Base-by-base conservation (phyloP, 2,797 vertebrate species). In the Odontamblyopus lacepedii region DNA sequence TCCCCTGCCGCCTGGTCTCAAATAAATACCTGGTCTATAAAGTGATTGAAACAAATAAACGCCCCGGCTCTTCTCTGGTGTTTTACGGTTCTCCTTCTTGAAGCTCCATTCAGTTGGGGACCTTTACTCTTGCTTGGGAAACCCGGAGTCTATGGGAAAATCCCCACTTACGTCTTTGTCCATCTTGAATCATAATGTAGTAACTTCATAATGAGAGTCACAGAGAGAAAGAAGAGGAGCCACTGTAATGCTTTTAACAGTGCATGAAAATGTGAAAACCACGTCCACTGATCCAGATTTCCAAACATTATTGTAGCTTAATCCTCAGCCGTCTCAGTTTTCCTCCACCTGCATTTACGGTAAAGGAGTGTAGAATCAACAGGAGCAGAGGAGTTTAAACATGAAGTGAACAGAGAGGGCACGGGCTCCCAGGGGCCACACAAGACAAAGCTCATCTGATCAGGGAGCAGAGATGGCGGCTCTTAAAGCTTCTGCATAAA, bases 371-470 rank as follows among this genome's bases (percentile, higher is more conserved):
- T 69, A 68, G 48, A 51, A 78, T 72, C 76, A 78, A 84, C 83
- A 70, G 82, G 63, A 81, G 78, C 85, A 87, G 82, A 86, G 83
- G 78, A 35, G 32, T 35, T 88, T 85, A 75, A 83, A 87, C 82
- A 38, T 9, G 35, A 38, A 2, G 35, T 9, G 35, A 38, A 38
- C 87, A 75, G 82, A 88, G 87, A 38, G 35, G 35, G 9, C 79
- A 61, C 74, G 71, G 75, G 78, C 55, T 87, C 29, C 81, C 85
- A 71, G 69, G 9, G 82, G 86, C 8, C 35, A 8, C 44, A 15
- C 1, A 50, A 50, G 7, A 38, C 35, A 38, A 38, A 38, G 35
- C 8, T 50, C 13, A 13, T 13, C 12, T 13, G 44, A 13, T 5
- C 44, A 16, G 4, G 44, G 83, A 85, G 88, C 82, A 82, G 76